These are phyloP conservation scores for Etheostoma nigrum DNA, from an alignment of 2,797 vertebrate species.

Conservation along the genomic window DNA sequence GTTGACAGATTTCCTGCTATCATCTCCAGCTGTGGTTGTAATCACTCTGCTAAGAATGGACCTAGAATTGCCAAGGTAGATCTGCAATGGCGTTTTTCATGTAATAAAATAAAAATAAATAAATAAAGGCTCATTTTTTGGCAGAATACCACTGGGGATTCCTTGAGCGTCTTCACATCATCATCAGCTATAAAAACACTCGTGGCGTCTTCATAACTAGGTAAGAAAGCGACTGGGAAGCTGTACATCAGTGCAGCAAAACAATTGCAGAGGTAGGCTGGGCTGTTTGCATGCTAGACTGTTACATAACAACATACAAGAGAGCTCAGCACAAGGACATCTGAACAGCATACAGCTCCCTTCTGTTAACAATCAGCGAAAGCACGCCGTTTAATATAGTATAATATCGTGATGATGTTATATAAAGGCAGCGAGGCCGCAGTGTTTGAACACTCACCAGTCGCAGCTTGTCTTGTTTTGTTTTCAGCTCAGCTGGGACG, in stretches of 20 bases:
- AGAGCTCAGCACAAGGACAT: constrained; percentile 64
- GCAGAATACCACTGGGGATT: no score
- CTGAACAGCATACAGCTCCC: not conserved
- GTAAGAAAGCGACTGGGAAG: not conserved
- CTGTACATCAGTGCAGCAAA: constrained; percentile 38
- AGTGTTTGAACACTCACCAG: constrained; percentile 80
- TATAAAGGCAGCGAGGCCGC: not conserved
- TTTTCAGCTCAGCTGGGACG: constrained; percentile 81
- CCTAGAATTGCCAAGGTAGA: not conserved
- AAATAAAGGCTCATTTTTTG: not conserved
- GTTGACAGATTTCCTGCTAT: no score
- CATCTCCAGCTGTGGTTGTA: not conserved
- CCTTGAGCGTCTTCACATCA: not conserved
- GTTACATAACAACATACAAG: constrained; percentile 78
- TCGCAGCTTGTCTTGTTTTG: constrained; percentile 84
- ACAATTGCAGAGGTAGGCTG: constrained; percentile 51
- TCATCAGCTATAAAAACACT: not conserved
- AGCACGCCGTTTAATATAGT: not conserved
- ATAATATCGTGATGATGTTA: not conserved
- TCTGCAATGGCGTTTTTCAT: not conserved
- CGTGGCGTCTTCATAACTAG: not conserved
- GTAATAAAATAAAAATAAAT: not conserved
- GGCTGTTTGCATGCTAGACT: constrained; percentile 51
- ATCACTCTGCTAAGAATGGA: not conserved
- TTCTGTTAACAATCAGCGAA: not conserved